A percentile compares a stretch with the other conserved stretches of the same genome.
phyloP scores from a whole-genome alignment of 2,113 vertebrate species.

The Anoura caudifer region DNA sequence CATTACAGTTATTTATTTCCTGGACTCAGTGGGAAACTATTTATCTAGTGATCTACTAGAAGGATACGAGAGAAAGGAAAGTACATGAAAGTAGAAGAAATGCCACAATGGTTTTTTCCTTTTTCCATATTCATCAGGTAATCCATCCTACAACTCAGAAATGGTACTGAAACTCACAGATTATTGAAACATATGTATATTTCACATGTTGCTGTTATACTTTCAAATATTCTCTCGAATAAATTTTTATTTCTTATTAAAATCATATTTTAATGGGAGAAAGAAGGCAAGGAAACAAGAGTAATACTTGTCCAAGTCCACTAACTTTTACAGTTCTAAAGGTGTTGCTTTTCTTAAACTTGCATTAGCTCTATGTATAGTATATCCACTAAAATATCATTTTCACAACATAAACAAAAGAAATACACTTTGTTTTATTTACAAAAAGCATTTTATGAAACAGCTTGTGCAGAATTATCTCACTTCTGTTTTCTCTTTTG shows the following conservation, averaged over 20 bases:
- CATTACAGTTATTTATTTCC: conserved; percentile 2
- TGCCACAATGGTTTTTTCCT: neutral
- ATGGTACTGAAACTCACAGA: neutral
- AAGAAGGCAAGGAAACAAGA: neutral
- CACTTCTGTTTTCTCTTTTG: neutral
- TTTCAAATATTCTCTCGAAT: neutral
- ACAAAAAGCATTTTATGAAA: conserved; percentile 17
- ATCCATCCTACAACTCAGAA: neutral
- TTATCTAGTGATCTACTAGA: conserved; percentile 21
- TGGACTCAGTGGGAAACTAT: neutral
- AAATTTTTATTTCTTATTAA: neutral
- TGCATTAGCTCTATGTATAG: neutral
- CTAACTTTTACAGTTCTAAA: neutral
- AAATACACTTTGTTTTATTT: conserved; percentile 18
- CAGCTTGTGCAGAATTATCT: neutral
- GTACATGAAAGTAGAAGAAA: conserved; percentile 1
- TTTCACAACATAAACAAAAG: neutral
- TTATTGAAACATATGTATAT: neutral
- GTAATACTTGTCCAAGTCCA: neutral
- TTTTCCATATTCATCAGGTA: neutral
- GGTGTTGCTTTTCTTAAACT: neutral
- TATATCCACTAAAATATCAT: neutral
- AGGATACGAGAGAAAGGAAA: neutral
- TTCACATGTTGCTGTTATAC: neutral
- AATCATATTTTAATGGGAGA: neutral